Evolutionary conservation across 1,140 invertebrate genomes (phyloP).

Genomic region (Hermatobates lingyangjiaoensis): DNA sequence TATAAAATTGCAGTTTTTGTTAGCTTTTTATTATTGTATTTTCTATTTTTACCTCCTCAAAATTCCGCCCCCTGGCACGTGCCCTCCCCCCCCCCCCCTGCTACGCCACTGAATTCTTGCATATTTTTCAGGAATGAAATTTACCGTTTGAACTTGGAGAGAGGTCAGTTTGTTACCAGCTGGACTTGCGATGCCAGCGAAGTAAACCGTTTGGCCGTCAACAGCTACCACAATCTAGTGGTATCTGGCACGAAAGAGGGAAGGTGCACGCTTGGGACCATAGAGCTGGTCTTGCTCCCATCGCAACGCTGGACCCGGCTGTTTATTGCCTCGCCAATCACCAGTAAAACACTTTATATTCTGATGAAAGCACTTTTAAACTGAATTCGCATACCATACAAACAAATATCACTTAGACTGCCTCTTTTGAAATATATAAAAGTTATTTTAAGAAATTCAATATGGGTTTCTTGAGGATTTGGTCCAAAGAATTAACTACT

Average conservation of each 20-base stretch:
- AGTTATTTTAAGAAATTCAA: too few species aligned
- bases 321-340: conserved; percentile 36
- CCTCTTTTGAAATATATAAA: too few species aligned
- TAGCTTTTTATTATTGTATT: too few species aligned
- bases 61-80: too few species aligned
- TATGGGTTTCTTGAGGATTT: too few species aligned
- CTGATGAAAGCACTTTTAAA: too few species aligned
- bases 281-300: conserved; percentile 46
- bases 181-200: conserved; percentile 51
- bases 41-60: too few species aligned
- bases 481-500: too few species aligned
- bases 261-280: conserved; percentile 94
- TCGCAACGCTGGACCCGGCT: conserved; percentile 70
- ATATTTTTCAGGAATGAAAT: conserved; percentile 53
- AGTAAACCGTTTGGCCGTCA: conserved; percentile 74
- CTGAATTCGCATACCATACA: too few species aligned
- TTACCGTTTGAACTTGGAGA: conserved; percentile 86
- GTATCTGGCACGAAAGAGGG: conserved; percentile 80
- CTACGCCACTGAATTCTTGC: conserved; percentile 4
- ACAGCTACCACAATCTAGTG: conserved; percentile 73
- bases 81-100: too few species aligned
- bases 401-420: too few species aligned
- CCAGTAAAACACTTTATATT: conserved; percentile 26
- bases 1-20: too few species aligned
- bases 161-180: conserved; percentile 81